Evolutionary conservation across 2,113 vertebrate species (phyloP).

Genomic region (Amphiprion percula): DNA sequence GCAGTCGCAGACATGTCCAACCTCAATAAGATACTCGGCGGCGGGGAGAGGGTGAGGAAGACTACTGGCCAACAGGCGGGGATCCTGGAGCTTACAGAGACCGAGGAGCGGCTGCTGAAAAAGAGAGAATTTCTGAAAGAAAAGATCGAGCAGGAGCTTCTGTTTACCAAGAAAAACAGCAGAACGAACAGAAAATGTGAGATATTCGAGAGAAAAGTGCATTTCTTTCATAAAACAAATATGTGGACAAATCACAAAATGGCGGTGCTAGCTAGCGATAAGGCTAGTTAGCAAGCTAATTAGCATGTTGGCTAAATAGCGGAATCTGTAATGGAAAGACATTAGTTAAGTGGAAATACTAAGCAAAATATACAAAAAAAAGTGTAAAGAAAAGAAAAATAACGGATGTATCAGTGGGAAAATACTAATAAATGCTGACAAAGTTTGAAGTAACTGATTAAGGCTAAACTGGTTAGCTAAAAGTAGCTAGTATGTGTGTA

Average conservation of each 20-base stretch:
- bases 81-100: fast-evolving
- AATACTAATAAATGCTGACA: no score
- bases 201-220: not conserved
- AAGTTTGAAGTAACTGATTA: no score
- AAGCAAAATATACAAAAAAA: no score
- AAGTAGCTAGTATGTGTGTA: no score
- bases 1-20: not conserved
- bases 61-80: not conserved
- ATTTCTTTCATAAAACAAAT: not conserved
- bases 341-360: no score
- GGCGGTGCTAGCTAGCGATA: no score
- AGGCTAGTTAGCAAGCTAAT: no score
- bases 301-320: no score
- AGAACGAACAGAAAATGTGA: slow-evolving; percentile 35
- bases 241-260: not conserved
- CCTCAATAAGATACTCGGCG: not conserved
- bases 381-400: no score
- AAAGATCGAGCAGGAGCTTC: slow-evolving; percentile 17
- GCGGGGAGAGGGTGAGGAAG: not conserved
- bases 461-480: no score
- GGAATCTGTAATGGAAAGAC: no score
- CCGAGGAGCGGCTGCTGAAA: not conserved
- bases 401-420: no score
- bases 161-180: slow-evolving; percentile 33
- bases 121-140: slow-evolving; percentile 7